Conservation (phyloP, 2,113 vertebrate genomes). For the Trinectes maculatus region DNA sequence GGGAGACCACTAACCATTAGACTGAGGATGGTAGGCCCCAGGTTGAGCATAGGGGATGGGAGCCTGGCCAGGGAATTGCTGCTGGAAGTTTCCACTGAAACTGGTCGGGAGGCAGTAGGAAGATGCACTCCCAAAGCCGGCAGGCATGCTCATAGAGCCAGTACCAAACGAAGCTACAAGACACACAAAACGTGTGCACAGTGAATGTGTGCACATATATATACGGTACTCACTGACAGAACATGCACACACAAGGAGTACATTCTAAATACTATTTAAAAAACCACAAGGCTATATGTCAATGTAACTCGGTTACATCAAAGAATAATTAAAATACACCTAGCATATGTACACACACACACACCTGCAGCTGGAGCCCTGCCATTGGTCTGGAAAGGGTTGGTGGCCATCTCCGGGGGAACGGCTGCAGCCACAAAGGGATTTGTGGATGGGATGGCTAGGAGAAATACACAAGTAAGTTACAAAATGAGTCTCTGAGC, state of each 20-base stretch:
- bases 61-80: constrained; percentile 91
- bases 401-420: constrained; percentile 91
- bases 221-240: constrained; percentile 25
- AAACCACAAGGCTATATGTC: constrained; percentile 47
- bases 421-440: constrained; percentile 91
- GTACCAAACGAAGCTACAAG: constrained; percentile 90
- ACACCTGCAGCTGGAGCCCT: constrained; percentile 83
- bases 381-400: constrained; percentile 95
- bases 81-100: constrained; percentile 96
- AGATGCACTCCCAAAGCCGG: constrained; percentile 91
- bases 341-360: not conserved
- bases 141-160: constrained; percentile 97
- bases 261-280: constrained; percentile 44
- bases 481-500: constrained; percentile 3
- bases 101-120: constrained; percentile 97
- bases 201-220: constrained; percentile 18
- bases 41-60: constrained; percentile 91
- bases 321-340: not conserved
- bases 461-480: constrained; percentile 44
- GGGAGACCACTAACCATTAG: constrained; percentile 88
- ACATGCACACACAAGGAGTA: constrained; percentile 36
- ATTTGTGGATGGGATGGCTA: constrained; percentile 92
- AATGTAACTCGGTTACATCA: constrained; percentile 59
- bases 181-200: constrained; percentile 62
- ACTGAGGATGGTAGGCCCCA: constrained; percentile 91